These are phyloP conservation scores for Eleutherodactylus coqui DNA, from an alignment of 2,797 vertebrate genomes.

Conservation along the genomic window DNA sequence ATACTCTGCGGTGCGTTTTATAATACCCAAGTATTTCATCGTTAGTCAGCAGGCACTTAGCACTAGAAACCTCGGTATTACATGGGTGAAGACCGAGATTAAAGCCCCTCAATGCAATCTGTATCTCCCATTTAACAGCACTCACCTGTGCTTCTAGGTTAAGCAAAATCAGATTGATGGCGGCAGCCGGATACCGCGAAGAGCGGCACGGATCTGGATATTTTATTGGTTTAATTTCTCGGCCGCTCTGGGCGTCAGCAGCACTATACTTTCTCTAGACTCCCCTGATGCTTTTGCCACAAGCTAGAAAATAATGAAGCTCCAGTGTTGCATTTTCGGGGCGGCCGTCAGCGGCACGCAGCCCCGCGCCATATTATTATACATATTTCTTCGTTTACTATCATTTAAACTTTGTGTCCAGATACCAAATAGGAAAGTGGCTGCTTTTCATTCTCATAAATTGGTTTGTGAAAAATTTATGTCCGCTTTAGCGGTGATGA, in stretches of 20 bases:
- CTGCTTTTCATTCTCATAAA: slow-evolving; percentile 76
- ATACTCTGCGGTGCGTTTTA: background rate
- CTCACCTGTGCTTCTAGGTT: background rate
- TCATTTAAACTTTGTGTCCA: slow-evolving; percentile 67
- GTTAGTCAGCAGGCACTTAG: too few species aligned
- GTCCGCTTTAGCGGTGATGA: slow-evolving; percentile 76
- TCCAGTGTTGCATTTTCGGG: slow-evolving; percentile 11
- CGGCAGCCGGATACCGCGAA: background rate
- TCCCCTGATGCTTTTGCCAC: slow-evolving; percentile 48
- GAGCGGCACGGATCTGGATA: slow-evolving; percentile 32
- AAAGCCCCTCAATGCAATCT: background rate
- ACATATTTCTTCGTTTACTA: slow-evolving; percentile 22
- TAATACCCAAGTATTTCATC: background rate
- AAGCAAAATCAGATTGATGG: background rate
- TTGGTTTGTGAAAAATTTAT: slow-evolving; percentile 89
- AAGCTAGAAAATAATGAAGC: slow-evolving; percentile 35
- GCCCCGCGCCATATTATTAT: background rate
- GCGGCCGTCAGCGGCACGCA: slow-evolving; percentile 14
- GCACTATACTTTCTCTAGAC: slow-evolving; percentile 1
- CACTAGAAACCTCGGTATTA: background rate
- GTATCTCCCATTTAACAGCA: background rate
- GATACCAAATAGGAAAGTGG: slow-evolving; percentile 74
- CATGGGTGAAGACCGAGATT: too few species aligned
- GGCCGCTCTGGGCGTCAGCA: slow-evolving; percentile 24
- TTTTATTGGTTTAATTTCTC: slow-evolving; percentile 58